Evolutionary conservation across 2,113 vertebrate genomes (phyloP).

Genomic region (Pedetes capensis): DNA sequence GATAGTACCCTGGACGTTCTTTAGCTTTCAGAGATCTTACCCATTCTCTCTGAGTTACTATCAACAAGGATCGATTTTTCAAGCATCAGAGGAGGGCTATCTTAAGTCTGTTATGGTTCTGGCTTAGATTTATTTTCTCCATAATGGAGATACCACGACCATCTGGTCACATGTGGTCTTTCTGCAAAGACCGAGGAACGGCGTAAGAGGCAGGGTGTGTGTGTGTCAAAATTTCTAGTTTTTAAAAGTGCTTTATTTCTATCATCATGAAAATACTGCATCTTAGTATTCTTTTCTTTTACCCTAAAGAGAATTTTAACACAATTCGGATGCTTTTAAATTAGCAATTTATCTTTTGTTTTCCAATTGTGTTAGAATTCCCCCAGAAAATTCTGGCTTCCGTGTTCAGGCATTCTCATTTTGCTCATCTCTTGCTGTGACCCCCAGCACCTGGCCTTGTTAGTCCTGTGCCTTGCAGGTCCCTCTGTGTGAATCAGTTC

Average conservation of each 20-base stretch:
- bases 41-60: neutral
- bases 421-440: neutral
- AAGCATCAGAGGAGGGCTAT: neutral
- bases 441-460: neutral
- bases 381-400: neutral
- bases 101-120: neutral
- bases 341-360: neutral
- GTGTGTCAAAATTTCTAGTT: neutral
- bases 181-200: neutral
- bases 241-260: neutral
- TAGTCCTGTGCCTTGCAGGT: rapidly evolving
- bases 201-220: neutral
- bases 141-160: neutral
- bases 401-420: rapidly evolving
- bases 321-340: neutral
- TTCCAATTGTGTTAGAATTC: neutral
- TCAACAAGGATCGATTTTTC: neutral
- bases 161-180: neutral
- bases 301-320: neutral
- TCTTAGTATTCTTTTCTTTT: neutral
- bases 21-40: neutral
- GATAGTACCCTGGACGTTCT: neutral
- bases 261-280: neutral
- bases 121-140: neutral
- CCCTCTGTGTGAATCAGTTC: neutral